Base-by-base conservation (phyloP, 2,888 invertebrate species). In the Drosophila bunnanda region DNA sequence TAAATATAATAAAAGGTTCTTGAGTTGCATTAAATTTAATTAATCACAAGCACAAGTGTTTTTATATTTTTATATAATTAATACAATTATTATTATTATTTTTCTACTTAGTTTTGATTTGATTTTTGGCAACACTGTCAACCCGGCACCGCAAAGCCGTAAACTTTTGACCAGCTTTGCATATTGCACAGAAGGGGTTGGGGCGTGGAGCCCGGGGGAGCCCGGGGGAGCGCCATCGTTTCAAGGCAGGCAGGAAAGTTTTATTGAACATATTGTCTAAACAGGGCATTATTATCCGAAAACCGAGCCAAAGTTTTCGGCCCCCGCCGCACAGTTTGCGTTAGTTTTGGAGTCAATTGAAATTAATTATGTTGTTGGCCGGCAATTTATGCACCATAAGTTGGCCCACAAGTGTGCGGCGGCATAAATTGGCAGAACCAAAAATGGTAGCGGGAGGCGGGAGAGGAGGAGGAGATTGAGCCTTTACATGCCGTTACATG, bases 181-280 rank as follows among this genome's bases (percentile, higher is more conserved):
- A 79, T 72, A 67, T 79, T 72, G 54, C 62, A 8, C 5, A 13
- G 34, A 53, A 43, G n/a, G 41, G 54, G 59, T 6, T 20, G 13
- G 54, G 39, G 53, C 36, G 53, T 36, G 32, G 53, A n/a, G 38
- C 2, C 36, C 0, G 36, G n/a, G 15, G 8, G 36, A 36, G 36
- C 8, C n/a, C n/a, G n/a, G n/a, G n/a, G n/a, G n/a, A n/a, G n/a
- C n/a, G 25, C 15, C 15, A 25, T n/a, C 28, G 38, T 39, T 58
- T 39, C 59, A 59, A 59, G 60, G 71, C 67, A 72, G 74, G 70
- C 43, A 52, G 50, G 46, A 89, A 89, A 89, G 88, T 84, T 84
- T 79, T 75, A 88, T 89, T 62, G 75, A 85, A 82, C 83, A 84
- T 84, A 89, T 89, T 84, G 88, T 82, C 86, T 61, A 85, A 82